phyloP scores from a whole-genome alignment of 2,113 vertebrate genomes.

The Ceratotherium simum region DNA sequence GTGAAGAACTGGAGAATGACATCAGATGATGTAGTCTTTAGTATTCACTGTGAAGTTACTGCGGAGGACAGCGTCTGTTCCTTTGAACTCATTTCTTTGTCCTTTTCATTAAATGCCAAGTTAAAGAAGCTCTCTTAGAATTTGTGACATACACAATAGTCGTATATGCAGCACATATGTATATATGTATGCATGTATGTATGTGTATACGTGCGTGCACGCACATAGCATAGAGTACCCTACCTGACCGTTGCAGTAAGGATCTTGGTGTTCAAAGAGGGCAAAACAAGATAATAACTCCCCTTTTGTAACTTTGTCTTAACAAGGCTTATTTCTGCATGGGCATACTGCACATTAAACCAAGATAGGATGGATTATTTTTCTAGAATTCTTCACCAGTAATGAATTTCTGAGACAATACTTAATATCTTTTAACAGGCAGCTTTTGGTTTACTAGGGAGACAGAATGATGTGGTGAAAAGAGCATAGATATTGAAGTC shows the following conservation, averaged over 20 bases:
- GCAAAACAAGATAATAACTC: background rate
- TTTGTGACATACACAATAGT: background rate
- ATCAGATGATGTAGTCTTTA: background rate
- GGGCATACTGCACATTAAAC: background rate
- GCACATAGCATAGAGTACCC: background rate
- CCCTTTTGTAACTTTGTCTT: background rate
- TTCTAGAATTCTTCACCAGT: constrained; percentile 4
- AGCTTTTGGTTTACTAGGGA: background rate
- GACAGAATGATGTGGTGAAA: background rate
- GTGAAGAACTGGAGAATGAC: background rate
- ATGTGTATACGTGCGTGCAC: rapidly evolving
- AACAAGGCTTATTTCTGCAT: background rate
- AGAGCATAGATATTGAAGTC: background rate
- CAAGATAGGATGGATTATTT: background rate
- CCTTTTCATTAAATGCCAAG: background rate
- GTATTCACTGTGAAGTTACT: background rate
- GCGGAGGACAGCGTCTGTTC: background rate
- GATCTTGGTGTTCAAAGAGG: background rate
- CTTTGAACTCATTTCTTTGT: background rate
- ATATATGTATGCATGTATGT: no score
- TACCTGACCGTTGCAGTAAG: background rate
- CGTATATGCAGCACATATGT: background rate
- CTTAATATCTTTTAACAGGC: background rate
- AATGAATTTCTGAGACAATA: constrained; percentile 12
- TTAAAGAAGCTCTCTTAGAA: background rate